phyloP scores from a whole-genome alignment of 2,888 invertebrate genomes.

The Campoplex nolae region DNA sequence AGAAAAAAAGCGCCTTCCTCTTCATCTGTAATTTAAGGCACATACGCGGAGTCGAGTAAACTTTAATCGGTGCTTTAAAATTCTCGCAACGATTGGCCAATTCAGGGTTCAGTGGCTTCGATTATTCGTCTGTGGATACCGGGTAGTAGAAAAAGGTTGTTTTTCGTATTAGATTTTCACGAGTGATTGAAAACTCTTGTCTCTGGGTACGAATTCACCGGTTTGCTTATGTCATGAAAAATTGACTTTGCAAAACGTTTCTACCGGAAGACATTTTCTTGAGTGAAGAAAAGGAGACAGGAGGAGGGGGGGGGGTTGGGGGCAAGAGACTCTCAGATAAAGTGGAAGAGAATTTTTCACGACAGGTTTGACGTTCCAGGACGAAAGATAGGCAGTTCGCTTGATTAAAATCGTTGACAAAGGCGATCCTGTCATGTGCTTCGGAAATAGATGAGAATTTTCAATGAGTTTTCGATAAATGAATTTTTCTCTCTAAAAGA shows the following conservation, averaged over 20 bases:
- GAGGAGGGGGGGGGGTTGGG: too few relatives aligned
- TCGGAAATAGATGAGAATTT: slow-evolving; percentile 19
- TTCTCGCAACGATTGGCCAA: background rate
- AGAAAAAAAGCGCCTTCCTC: background rate
- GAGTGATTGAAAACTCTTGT: background rate
- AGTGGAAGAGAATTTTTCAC: background rate
- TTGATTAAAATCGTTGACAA: slow-evolving; percentile 61
- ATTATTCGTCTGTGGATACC: too few relatives aligned
- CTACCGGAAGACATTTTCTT: slow-evolving; percentile 2
- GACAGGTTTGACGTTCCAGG: slow-evolving; percentile 2
- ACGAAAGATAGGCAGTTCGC: slow-evolving; percentile 49
- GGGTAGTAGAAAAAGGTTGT: background rate
- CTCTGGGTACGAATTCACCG: background rate
- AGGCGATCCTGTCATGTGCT: background rate
- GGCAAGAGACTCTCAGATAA: slow-evolving; percentile 14
- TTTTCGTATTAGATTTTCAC: background rate
- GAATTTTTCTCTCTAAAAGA: background rate
- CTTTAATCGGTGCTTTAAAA: background rate
- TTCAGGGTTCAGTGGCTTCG: background rate
- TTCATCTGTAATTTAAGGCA: background rate
- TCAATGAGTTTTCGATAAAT: background rate
- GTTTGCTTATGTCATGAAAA: slow-evolving; percentile 7
- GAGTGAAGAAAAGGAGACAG: background rate
- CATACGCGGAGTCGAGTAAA: background rate
- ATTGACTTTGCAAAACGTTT: slow-evolving; percentile 37